Base-by-base conservation (phyloP, 1,140 invertebrate genomes). In the Nephotettix cincticeps region DNA sequence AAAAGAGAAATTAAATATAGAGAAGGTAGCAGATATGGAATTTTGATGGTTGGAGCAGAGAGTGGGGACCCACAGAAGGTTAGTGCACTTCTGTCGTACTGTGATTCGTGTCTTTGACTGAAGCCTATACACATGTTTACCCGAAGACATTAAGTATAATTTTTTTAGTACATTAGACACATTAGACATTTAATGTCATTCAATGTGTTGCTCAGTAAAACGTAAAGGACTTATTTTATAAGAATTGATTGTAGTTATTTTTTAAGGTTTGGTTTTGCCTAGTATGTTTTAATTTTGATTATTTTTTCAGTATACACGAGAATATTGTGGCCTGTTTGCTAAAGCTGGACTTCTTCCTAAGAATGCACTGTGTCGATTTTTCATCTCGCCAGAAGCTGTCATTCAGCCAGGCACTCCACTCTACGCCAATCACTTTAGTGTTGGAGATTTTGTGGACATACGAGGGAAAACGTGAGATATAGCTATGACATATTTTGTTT, bases 391-490 rank as follows among this genome's bases (percentile, higher is more conserved):
- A 54, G 85, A 97, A 81, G 93, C 95, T 19, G 89, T 88, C n/a
- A 79, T 99, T 27, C 87, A 91, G 51, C 90, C 95, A 27, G 97
- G 97, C 47, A 98, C 96, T 36, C 91, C 91, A n/a, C 81, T 99
- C 6, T 88, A 83, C 79, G 96, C 91, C 6, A 84, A 87, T 56
- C 98, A 99, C 85, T 99, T 93, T 80, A 86, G 89, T 81, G 89
- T 94, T 74, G 98, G 97, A 13, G 92, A 99, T 81, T 88, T 87
- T 81, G 87, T 99, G 23, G 97, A 99, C 84, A 86, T 97, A 32
- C 85, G 89, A 77, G 95, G 91, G 27, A 94, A 92, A 86, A 98
- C 97, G 94, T 98, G 86, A 89, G 88, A n/a, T n/a, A n/a, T n/a
- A n/a, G n/a, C n/a, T n/a, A n/a, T n/a, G n/a, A n/a, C n/a, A n/a